Base-by-base conservation (phyloP, 35 echinoderm and acorn worm species). In the Ptychodera flava region DNA sequence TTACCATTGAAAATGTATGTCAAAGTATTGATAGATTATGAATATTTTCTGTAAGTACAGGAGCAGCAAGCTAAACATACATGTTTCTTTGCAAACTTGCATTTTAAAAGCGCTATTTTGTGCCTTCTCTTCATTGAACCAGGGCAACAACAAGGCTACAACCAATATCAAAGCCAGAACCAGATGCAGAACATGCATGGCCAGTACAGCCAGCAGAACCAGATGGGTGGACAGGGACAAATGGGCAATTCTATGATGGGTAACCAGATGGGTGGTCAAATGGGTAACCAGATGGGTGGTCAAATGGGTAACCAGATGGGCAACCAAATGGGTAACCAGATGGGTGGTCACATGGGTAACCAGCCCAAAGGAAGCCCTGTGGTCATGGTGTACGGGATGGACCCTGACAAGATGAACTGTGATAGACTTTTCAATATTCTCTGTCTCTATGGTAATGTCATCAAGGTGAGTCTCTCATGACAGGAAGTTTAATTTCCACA, bases 361-460 rank as follows among this genome's bases (percentile, higher is more conserved):
- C 45, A 64, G 22, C 45, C 45, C 2, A 88, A 93, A 33, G 93
- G 93, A 15, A 91, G 90, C 35, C 93, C 90, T 16, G 93, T 99
- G 27, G 91, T 94, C 12, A 99, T 99, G 96, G 89, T 99, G 27
- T 99, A 99, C 53, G 89, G 89, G 37, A 99, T 99, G 90, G 90
- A 92, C 36, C 79, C 90, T 1, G 83, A 92, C 30, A 93, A 94
- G 92, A 98, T 98, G 95, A 98, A 94, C 80, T 98, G 95, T 84
- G 95, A 98, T n/a, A 91, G 81, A 37, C 92, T 98, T 80, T 98
- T 98, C 79, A 98, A 98, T 37, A 75, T 98, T 1, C 84, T 98
- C 76, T 98, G 95, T 83, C 90, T 94, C 77, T 98, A 94, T 94
- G 95, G 95, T 35, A 98, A 98, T 77, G 92, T 97, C 35, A 83